Evolutionary conservation across 2,113 vertebrate species (phyloP), one percentile per base, ranked within the genome.

Genomic region (Passer montanus): DNA sequence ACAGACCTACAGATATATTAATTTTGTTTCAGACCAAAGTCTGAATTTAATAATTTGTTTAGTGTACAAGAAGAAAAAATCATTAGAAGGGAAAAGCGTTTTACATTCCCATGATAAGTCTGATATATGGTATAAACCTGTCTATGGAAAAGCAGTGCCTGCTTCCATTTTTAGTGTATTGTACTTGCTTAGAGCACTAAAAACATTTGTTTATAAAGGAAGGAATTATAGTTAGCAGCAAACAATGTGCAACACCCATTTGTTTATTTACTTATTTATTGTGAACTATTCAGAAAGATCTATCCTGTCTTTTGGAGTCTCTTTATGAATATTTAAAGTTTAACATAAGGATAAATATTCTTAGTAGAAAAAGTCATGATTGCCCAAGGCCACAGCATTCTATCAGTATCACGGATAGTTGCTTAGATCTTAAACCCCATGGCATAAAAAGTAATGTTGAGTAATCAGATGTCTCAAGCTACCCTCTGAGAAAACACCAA

Each of bases 191-290:
- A 35, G 73, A 78, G 47, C 64, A 52, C 31, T 81, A 43, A 74
- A 83, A 89, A 8, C 46, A 66, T 91, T 82, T 89, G 18, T 82
- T 90, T 79, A 47, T 75, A 77, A 82, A 16, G 69, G 37, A 72
- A 90, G 15, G 35, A 37, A 76, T 84, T 84, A 75, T n/a, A 55
- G 50, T 73, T 83, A 91, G 30, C 43, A 85, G 50, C n/a, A 94
- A 89, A 75, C 47, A 82, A 66, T 60, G 33, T 11, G 9, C 41
- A 91, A 91, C 87, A 0, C 10, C 16, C 49, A 83, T 94, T 95
- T 88, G 53, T 93, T 92, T 92, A 41, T 91, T 95, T 96, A 63
- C 44, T 94, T 96, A 87, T 94, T 95, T 95, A 91, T 85, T 83
- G 59, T 58, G 78, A 86, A 67, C 72, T 63, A n/a, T 95, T 91